A percentile compares a stretch with the other conserved stretches of the same genome.
phyloP scores from a whole-genome alignment of 2,888 invertebrate genomes.

The Antitype chi region DNA sequence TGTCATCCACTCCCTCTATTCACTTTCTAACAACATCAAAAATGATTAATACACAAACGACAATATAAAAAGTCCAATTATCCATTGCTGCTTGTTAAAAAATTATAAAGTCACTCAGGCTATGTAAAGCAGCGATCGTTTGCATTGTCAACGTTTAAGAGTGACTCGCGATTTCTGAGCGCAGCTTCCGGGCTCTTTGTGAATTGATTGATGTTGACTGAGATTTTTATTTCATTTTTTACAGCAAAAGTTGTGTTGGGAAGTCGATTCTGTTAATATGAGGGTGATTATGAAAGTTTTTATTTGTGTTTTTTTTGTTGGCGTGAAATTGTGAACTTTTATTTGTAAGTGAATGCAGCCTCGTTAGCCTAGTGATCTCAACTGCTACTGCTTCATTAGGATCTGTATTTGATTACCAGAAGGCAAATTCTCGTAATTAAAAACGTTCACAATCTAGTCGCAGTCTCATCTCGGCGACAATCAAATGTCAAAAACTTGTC shows the following conservation, averaged over 20 bases:
- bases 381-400: neutral
- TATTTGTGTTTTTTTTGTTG: neutral
- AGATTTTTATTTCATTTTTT: slow-evolving; percentile 58
- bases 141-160: slow-evolving; percentile 58
- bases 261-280: slow-evolving; percentile 35
- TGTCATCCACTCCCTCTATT: neutral
- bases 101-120: slow-evolving; percentile 66
- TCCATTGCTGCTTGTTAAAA: slow-evolving; percentile 63
- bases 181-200: slow-evolving; percentile 54
- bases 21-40: slow-evolving; percentile 11
- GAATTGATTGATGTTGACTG: slow-evolving; percentile 62
- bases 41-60: slow-evolving; percentile 33
- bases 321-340: neutral
- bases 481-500: too few species aligned
- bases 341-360: neutral
- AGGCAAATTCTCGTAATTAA: neutral
- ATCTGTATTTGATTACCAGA: too few species aligned
- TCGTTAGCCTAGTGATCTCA: neutral
- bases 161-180: slow-evolving; percentile 60
- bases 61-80: slow-evolving; percentile 50
- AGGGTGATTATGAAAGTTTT: neutral
- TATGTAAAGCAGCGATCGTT: slow-evolving; percentile 60
- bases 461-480: too few species aligned
- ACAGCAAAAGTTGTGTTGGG: slow-evolving; percentile 31
- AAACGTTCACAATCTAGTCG: too few species aligned